Base-by-base conservation (phyloP, 2,797 vertebrate species). In the Parambassis ranga region DNA sequence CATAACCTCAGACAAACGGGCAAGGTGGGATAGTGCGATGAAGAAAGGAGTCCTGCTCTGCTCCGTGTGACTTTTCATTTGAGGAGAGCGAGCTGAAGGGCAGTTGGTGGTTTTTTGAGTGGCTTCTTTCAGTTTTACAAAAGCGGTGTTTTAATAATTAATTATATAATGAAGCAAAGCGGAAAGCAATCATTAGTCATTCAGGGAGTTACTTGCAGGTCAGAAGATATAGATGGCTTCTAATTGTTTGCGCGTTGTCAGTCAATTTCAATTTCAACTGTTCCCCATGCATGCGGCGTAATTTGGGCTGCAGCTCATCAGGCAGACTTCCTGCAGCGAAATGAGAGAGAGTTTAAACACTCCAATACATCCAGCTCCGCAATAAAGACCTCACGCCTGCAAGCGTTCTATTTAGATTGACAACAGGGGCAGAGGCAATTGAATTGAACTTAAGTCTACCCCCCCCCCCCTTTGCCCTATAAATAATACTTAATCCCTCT, bases 401-500 rank as follows among this genome's bases (percentile, higher is more conserved):
- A 10, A 79, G 85, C 76, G 39, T 75, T 67, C 89, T 75, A 87
- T 90, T 85, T 69, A 77, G 82, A 87, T 75, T 86, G 89, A 90
- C 90, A 88, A 78, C 77, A 86, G 68, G 79, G 63, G 71, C 74
- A 77, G 78, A 82, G 59, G 87, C 81, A 87, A 81, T 78, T 85
- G 79, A 82, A 87, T 84, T 79, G 83, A 85, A 86, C 79, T 89
- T 85, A 84, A 83, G 65, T 82, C 84, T 74, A 77, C 75, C 75
- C 77, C 37, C 69, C n/a, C n/a, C n/a, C n/a, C n/a, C n/a, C n/a
- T n/a, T n/a, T 81, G 70, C 85, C 73, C 80, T 85, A 90, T 87
- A 89, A 90, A 91, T 90, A 87, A 85, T 82, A 82, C 85, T 87
- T 85, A 87, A 90, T 90, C 86, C 84, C 43, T 77, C 75, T 82